Conservation (phyloP, 2,113 vertebrate genomes). For the Oryzias melastigma region DNA sequence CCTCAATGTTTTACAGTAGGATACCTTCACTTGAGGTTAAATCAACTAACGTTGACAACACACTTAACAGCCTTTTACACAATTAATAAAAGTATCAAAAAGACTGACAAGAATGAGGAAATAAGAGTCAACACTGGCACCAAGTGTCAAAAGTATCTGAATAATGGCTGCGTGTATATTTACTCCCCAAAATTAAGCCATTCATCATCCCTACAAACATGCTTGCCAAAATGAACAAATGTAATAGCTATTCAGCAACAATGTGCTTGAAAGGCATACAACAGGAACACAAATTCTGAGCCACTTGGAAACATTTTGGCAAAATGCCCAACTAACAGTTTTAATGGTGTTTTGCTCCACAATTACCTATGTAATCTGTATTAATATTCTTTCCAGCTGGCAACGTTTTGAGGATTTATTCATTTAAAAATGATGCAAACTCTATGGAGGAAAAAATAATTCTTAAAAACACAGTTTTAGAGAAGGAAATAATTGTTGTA, state of each 20-base stretch:
- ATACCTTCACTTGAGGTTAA: constrained; percentile 8
- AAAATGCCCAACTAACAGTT: constrained; percentile 16
- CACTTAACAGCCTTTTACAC: constrained; percentile 7
- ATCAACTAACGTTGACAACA: not conserved
- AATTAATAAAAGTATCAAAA: constrained; percentile 13
- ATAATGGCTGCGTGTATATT: constrained; percentile 29
- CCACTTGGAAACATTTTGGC: constrained; percentile 26
- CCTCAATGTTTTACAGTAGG: not conserved
- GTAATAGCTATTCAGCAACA: constrained; percentile 28
- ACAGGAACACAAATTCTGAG: constrained; percentile 23
- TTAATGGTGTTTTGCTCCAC: constrained; percentile 5
- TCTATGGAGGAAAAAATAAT: constrained; percentile 8
- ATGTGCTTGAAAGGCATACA: constrained; percentile 22
- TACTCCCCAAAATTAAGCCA: constrained; percentile 32
- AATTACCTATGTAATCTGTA: constrained; percentile 19
- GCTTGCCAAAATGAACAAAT: constrained; percentile 36
- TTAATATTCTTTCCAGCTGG: constrained; percentile 28
- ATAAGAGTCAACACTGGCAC: constrained; percentile 27
- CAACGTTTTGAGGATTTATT: constrained; percentile 10
- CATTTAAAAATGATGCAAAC: constrained; percentile 17
- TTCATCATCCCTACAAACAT: constrained; percentile 43
- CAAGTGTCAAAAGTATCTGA: constrained; percentile 38
- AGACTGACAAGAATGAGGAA: constrained; percentile 23
- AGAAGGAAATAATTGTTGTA: constrained; percentile 3
- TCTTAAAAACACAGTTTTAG: constrained; percentile 12